A percentile compares a stretch with the other conserved stretches of the same genome.
Evolutionary conservation across 1,140 invertebrate genomes (phyloP).

Genomic region (Neuroterus valhalla): DNA sequence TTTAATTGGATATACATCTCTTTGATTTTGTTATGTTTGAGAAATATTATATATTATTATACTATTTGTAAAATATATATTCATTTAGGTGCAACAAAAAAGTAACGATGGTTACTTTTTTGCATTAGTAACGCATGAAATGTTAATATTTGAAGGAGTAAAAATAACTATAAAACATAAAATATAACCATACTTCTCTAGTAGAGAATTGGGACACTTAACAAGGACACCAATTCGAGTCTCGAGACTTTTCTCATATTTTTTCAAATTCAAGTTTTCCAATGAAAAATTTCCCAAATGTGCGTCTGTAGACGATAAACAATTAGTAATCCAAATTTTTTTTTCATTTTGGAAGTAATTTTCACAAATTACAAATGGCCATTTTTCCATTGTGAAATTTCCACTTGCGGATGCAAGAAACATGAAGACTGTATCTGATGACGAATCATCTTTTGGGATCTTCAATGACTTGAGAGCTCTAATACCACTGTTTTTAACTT

Average conservation of each 20-base stretch:
- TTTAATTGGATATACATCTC: too few species aligned
- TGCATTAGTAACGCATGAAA: too few species aligned
- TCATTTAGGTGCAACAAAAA: too few species aligned
- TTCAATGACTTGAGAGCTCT: neutral
- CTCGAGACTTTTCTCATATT: conserved; percentile 1
- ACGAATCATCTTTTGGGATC: neutral
- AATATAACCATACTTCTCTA: neutral
- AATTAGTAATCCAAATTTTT: conserved; percentile 46
- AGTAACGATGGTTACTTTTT: too few species aligned
- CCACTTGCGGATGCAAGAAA: conserved; percentile 32
- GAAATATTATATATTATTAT: too few species aligned
- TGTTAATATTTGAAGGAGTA: neutral
- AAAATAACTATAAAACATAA: neutral
- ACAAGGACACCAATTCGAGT: conserved; percentile 42
- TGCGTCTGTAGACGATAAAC: conserved; percentile 44
- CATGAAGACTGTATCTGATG: neutral
- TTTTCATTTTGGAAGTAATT: conserved; percentile 34
- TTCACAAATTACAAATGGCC: conserved; percentile 47
- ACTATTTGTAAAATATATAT: too few species aligned
- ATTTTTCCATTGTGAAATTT: conserved; percentile 37
- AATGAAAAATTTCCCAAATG: conserved; percentile 33
- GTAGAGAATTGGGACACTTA: conserved; percentile 30
- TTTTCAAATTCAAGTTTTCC: neutral
- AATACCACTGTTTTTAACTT: neutral
- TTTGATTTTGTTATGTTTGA: too few species aligned